These are phyloP conservation scores for Drosophila lacertosa DNA, from an alignment of 1,140 invertebrate genomes.

Conservation along the genomic window DNA sequence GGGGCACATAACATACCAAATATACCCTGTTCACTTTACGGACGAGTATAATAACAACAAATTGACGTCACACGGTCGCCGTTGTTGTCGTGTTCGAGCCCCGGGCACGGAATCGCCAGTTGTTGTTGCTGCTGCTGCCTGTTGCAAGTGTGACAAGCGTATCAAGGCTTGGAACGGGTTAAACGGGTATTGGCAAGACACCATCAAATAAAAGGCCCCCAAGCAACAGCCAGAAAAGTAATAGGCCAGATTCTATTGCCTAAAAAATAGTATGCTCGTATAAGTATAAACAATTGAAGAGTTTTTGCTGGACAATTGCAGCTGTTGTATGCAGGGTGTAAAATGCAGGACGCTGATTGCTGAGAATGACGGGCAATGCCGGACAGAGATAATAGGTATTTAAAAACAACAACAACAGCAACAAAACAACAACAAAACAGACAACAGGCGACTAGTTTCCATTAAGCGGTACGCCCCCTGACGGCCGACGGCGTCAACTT, in stretches of 20 bases:
- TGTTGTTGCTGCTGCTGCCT: conserved; percentile 23
- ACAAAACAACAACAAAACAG: conserved; percentile 19
- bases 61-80: conserved; percentile 70
- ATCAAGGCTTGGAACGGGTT: conserved; percentile 68
- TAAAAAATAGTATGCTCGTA: too few species aligned
- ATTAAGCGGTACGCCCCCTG: conserved; percentile 44
- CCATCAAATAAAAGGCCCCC: conserved; percentile 44
- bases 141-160: conserved; percentile 72
- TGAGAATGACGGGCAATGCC: conserved; percentile 16
- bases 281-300: too few species aligned
- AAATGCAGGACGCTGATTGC: background rate
- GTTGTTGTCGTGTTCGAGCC: conserved; percentile 16
- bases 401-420: conserved; percentile 26
- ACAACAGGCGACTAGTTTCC: conserved; percentile 46
- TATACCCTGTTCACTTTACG: background rate
- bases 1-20: too few species aligned
- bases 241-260: too few species aligned
- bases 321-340: background rate
- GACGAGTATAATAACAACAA: conserved; percentile 49
- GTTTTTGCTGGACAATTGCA: background rate
- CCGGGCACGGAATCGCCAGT: conserved; percentile 15
- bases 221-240: conserved; percentile 26
- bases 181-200: conserved; percentile 53
- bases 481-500: conserved; percentile 64
- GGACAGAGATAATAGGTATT: conserved; percentile 26